Evolutionary conservation across 2,113 vertebrate species (phyloP), one percentile per base, ranked within the genome.

Genomic region (Podarcis raffonei): DNA sequence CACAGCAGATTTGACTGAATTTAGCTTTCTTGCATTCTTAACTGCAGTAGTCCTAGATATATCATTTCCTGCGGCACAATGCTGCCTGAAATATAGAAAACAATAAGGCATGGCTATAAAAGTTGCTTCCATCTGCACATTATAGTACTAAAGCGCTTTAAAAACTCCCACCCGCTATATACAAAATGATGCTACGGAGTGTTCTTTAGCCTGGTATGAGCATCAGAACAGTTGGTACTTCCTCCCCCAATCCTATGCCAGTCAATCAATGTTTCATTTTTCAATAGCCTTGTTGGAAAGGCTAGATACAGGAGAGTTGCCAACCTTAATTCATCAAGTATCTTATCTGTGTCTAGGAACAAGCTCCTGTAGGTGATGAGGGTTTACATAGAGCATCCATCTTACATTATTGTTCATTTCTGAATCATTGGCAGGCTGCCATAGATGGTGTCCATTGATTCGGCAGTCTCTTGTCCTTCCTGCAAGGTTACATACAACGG

Each of bases 221-320:
- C 68, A 89, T 39, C 12, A 62, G 89, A 76, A 37, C 23, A 0
- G 0, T 90, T 82, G 7, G 22, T 79, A 37, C 89, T n/a, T 90
- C 62, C 35, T 66, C 71, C 81, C 68, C 83, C 79, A 53, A 68
- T 72, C 1, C 16, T 3, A 37, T 76, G 85, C 87, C 77, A 20
- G 81, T 89, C 77, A 85, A 66, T 92, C 87, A 81, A 0, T 75
- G 79, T 72, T 94, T 91, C 53, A 89, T 37, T 94, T 93, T 94
- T 83, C 87, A 62, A 65, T 93, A 92, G 32, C n/a, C 3, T 69
- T 65, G 15, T 65, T 94, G 87, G 90, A 87, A 90, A 89, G 91
- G 78, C 71, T 89, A 92, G 90, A 76, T 74, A 87, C 65, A 53
- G 68, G 77, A 83, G 6, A 62, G 62, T 89, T 93, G 91, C 86